Evolutionary conservation across 1,140 invertebrate genomes (phyloP), one percentile per base, ranked within the genome.

Genomic region (Meloidogyne hapla): DNA sequence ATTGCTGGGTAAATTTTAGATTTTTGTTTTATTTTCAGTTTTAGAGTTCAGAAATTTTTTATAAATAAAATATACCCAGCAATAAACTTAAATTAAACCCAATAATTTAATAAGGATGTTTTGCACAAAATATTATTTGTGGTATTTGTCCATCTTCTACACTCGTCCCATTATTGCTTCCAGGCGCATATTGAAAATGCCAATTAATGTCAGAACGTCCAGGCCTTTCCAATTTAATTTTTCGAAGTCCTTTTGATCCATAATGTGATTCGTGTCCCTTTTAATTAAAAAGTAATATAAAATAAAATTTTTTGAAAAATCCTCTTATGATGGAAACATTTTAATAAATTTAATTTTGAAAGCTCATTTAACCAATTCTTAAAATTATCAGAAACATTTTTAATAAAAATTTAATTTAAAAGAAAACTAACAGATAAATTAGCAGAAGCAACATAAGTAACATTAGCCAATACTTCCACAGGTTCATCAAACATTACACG

Each of bases 111-210:
- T 28, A 65, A 21, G 40, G 63, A 45, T 75, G 67, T 63, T 78
- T 78, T 23, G 63, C 66, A 45, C 90, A 93, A 88, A 94, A 94
- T 77, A 94, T 93, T 69, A 94, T 92, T 87, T 94, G 93, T 12
- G 93, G 93, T 82, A 94, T 93, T 88, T 95, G 93, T 75, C 93
- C 93, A 88, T 94, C 93, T 85, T 95, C 93, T 1, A 94, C 92
- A 3, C 92, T 93, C 1, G 93, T 94, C 13, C 93, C 93, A 87
- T 95, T 95, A 87, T 94, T 94, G 85, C 93, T 93, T 25, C 93
- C 93, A 23, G 92, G 91, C 15, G 92, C 92, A 85, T 92, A 94
- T 1, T 91, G 92, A 87, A 94, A 95, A 86, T 93, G 91, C 87
- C 94, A 94, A 12, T 91, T 92, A 2, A 94, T 77, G 26, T 65